Evolutionary conservation across 2,113 vertebrate genomes (phyloP).

Genomic region (Thermophis baileyi): DNA sequence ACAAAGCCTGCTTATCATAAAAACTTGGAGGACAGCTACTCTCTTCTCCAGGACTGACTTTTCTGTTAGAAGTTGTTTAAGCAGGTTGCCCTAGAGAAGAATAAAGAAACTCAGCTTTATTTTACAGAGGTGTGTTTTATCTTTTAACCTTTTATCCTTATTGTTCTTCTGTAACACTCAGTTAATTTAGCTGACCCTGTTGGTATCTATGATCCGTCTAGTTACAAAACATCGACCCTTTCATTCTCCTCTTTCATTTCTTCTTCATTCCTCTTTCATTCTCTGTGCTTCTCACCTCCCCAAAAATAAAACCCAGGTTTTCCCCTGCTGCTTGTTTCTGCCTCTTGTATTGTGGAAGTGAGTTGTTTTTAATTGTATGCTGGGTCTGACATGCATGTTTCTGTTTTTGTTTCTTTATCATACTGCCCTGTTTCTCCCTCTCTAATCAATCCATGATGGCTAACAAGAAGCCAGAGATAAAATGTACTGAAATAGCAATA

Average conservation of each 20-base stretch:
- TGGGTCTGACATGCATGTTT: background rate
- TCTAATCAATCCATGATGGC: background rate
- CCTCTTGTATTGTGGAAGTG: background rate
- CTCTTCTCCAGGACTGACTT: background rate
- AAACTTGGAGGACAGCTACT: background rate
- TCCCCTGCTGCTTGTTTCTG: background rate
- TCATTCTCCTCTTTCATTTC: background rate
- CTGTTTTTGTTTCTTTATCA: background rate
- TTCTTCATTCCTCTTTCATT: background rate
- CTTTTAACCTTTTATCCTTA: background rate
- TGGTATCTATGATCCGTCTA: background rate
- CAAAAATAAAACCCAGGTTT: background rate
- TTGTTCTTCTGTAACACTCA: background rate
- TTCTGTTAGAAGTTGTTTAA: background rate
- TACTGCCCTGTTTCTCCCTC: background rate
- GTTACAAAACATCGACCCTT: background rate
- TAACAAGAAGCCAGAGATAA: background rate
- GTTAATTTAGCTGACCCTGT: background rate
- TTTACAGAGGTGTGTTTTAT: background rate
- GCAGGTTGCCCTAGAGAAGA: background rate
- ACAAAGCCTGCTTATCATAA: background rate
- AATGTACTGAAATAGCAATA: background rate
- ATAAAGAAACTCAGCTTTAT: background rate
- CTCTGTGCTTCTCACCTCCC: background rate
- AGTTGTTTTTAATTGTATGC: background rate